Evolutionary conservation across 2,888 invertebrate genomes (phyloP).

Genomic region (Rotaria magnacalcarata): DNA sequence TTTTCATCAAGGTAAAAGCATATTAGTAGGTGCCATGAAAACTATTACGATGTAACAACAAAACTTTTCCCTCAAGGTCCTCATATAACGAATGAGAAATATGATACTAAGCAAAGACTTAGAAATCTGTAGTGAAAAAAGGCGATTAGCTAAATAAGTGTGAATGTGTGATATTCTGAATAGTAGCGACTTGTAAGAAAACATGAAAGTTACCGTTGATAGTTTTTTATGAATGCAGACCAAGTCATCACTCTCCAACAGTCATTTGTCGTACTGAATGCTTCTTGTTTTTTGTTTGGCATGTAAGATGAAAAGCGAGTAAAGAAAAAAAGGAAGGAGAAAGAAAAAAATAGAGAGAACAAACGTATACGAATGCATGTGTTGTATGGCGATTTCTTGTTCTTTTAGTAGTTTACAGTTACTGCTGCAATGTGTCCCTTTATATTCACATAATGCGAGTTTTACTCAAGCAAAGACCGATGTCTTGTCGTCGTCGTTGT

Average conservation of each 20-base stretch:
- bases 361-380: not conserved
- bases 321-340: not conserved
- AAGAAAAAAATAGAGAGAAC: not conserved
- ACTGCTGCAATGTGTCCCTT: not conserved
- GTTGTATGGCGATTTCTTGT: not conserved
- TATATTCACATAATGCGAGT: not conserved
- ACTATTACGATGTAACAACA: not conserved
- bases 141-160: too few relatives aligned
- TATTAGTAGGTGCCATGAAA: not conserved
- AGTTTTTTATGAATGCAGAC: not conserved
- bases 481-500: not conserved
- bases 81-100: not conserved
- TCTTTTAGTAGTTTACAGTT: not conserved
- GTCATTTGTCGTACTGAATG: not conserved
- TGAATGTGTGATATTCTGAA: too few relatives aligned
- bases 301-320: not conserved
- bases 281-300: not conserved
- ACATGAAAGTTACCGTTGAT: not conserved
- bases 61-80: not conserved
- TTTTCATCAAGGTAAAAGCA: not conserved
- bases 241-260: not conserved
- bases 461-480: not conserved
- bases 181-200: not conserved
- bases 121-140: not conserved
- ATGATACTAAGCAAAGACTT: not conserved